Conservation (phyloP, 1,140 invertebrate genomes). For the Brachionus sp. region DNA sequence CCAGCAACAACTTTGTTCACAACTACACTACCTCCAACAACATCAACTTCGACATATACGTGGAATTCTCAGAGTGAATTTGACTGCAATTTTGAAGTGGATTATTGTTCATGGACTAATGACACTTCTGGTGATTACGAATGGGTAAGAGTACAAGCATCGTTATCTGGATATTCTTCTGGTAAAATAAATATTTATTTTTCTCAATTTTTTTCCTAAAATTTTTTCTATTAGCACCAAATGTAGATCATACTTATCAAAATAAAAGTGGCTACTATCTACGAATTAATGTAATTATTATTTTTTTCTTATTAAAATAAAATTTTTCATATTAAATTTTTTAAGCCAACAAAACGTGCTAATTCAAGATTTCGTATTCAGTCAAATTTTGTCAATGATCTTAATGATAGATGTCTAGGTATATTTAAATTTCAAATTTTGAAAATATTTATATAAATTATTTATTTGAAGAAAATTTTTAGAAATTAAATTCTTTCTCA, state of each 20-base stretch:
- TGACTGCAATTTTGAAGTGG: slow-evolving; percentile 52
- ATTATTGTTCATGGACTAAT: slow-evolving; percentile 51
- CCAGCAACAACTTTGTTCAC: neutral
- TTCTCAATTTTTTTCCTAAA: neutral
- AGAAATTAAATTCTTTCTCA: neutral
- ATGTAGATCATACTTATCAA: slow-evolving; percentile 47
- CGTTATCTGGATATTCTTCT: neutral
- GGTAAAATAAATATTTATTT: neutral
- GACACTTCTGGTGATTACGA: slow-evolving; percentile 48
- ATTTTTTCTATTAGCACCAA: slow-evolving; percentile 49
- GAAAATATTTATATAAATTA: neutral
- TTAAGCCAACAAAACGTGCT: neutral
- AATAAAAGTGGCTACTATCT: slow-evolving; percentile 45
- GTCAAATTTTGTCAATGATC: neutral
- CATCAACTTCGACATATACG: neutral
- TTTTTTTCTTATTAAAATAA: neutral
- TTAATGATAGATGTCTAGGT: neutral
- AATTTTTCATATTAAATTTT: neutral
- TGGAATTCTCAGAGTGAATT: slow-evolving; percentile 47
- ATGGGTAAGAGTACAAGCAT: slow-evolving; percentile 43
- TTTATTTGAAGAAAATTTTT: neutral
- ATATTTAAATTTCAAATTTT: neutral
- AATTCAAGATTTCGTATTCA: neutral
- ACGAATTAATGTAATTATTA: neutral
- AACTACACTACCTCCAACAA: neutral